Evolutionary conservation across 1,140 invertebrate genomes (phyloP), one percentile per base, ranked within the genome.

Genomic region (Subanguina moxae): DNA sequence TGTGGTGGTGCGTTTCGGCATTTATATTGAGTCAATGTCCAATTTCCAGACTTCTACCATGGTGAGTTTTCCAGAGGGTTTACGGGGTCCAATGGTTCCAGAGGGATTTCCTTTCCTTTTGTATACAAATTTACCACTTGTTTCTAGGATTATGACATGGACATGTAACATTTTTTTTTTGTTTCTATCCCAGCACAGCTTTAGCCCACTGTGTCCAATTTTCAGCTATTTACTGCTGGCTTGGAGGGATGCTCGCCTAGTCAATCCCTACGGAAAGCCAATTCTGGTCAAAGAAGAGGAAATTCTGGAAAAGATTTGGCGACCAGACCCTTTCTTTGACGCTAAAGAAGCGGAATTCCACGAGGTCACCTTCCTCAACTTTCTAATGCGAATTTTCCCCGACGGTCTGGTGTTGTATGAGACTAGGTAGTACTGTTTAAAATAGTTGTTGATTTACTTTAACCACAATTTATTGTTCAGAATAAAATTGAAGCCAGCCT

Each of bases 261-360:
- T 80, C 0, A 82, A 82, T 67, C 73, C 72, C 13, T 82, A 78
- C 57, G 78, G 72, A 61, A 82, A 82, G 62, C 81, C 80, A 19
- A 82, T 82, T 64, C 62, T 82, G 13, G 81, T 82, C 1, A 82
- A 82, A 70, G 78, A 82, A 65, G 78, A 78, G 64, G 71, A 80
- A 30, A 77, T 78, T 74, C 32, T 78, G 38, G 76, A 78, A 43
- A 74, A 80, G 62, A 73, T 79, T 25, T 79, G 77, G 77, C 62
- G 74, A 21, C 88, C 88, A 0, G 88, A 89, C 76, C 86, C 88
- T 1, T 89, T 88, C 78, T 89, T 89, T 74, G 89, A 89, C 78
- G 88, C 88, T 27, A 89, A 89, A 80, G 84, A 87, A 67, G 88
- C 87, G 0, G 86, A 87, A 71, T 88, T 88, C 75, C 87, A 88